phyloP scores from a whole-genome alignment of 2,797 vertebrate genomes.

The Enoplosus armatus region DNA sequence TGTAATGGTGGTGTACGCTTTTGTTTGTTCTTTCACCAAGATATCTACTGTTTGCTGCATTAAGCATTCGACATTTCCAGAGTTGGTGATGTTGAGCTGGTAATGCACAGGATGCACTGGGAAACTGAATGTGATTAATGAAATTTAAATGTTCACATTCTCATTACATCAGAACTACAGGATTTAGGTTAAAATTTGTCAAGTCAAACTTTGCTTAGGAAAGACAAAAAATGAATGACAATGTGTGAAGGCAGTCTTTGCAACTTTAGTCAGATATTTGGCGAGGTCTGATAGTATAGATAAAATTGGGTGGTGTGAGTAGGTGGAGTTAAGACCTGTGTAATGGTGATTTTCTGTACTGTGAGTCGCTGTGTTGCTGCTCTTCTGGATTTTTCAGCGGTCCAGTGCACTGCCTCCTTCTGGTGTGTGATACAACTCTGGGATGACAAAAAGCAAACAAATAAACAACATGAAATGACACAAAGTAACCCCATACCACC shows the following conservation, averaged over 20 bases:
- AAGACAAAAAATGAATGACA: background rate
- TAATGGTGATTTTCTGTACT: constrained; percentile 33
- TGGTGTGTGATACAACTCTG: constrained; percentile 55
- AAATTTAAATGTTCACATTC: background rate
- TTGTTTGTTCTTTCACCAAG: background rate
- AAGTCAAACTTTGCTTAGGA: background rate
- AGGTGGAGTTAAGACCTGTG: constrained; percentile 52
- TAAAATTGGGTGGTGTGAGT: background rate
- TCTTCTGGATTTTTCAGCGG: constrained; percentile 42
- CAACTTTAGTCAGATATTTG: background rate
- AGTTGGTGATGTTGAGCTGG: background rate
- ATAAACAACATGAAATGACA: background rate
- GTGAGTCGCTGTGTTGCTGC: constrained; percentile 30
- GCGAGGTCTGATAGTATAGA: constrained; percentile 1
- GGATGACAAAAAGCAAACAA: constrained; percentile 16
- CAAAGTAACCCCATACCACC: background rate
- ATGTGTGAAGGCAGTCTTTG: constrained; percentile 25
- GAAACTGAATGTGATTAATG: background rate
- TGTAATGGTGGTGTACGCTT: background rate
- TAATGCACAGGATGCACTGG: background rate
- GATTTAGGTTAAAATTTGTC: background rate
- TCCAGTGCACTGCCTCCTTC: constrained; percentile 41
- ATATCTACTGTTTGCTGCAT: constrained; percentile 2
- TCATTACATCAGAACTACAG: background rate
- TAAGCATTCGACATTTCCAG: background rate